These are phyloP conservation scores for Argyrosomus japonicus DNA, from an alignment of 2,113 vertebrate genomes.

Conservation along the genomic window DNA sequence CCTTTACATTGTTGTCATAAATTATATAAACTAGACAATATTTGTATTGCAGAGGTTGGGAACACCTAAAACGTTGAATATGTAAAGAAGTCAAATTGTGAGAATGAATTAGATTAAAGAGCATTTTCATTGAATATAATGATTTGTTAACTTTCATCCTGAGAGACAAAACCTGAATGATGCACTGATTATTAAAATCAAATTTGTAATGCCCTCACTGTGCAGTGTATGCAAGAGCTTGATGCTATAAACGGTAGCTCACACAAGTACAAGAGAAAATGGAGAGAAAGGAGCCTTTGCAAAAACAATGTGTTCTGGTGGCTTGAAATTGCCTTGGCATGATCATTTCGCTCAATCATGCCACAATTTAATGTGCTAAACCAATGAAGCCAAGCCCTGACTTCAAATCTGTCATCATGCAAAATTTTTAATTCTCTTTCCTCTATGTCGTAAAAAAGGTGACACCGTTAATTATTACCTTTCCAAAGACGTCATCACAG, in stretches of 20 bases:
- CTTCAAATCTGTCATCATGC: conserved; percentile 63
- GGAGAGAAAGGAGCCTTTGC: conserved; percentile 28
- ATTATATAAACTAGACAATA: no score
- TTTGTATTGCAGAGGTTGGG: neutral
- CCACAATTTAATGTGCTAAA: conserved; percentile 61
- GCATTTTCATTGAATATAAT: neutral
- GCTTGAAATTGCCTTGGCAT: conserved; percentile 51
- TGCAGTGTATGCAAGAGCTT: neutral
- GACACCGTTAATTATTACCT: conserved; percentile 52
- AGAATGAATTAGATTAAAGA: neutral
- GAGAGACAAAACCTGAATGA: neutral
- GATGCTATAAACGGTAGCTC: neutral
- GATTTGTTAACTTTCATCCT: neutral
- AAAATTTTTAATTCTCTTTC: conserved; percentile 58
- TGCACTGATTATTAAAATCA: neutral
- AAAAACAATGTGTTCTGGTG: conserved; percentile 46
- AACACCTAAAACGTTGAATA: neutral
- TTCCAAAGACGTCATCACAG: conserved; percentile 70
- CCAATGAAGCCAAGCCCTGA: conserved; percentile 52
- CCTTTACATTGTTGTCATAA: neutral
- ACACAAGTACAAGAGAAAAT: conserved; percentile 3
- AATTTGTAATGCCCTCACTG: neutral
- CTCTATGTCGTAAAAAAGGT: conserved; percentile 62
- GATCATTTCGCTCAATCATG: conserved; percentile 12
- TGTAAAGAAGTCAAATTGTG: neutral